Base-by-base conservation (phyloP, 2,888 invertebrate genomes). In the Bibio marci region DNA sequence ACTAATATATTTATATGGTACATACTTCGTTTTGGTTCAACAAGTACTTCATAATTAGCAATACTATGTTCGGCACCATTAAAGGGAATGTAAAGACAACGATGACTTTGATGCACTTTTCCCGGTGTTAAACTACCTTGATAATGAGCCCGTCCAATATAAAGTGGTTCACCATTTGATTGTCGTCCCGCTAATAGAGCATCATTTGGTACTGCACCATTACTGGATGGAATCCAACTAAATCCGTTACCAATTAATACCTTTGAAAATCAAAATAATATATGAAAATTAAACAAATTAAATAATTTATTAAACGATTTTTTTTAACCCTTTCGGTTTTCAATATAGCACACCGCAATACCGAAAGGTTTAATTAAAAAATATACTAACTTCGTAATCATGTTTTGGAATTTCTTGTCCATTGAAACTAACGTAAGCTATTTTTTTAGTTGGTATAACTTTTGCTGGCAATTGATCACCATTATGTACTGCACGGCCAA, bases 321-420 rank as follows among this genome's bases (percentile, higher is more conserved):
- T n/a, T n/a, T n/a, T n/a, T n/a, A n/a, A n/a, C n/a, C n/a, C n/a
- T n/a, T n/a, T n/a, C n/a, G n/a, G n/a, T n/a, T n/a, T n/a, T n/a
- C n/a, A n/a, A n/a, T n/a, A n/a, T n/a, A n/a, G n/a, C n/a, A n/a
- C n/a, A n/a, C n/a, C n/a, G n/a, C n/a, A n/a, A n/a, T n/a, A n/a
- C n/a, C n/a, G n/a, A n/a, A n/a, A n/a, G n/a, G n/a, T n/a, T n/a
- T n/a, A n/a, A n/a, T n/a, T n/a, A n/a, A n/a, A n/a, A n/a, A n/a
- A n/a, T n/a, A n/a, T n/a, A n/a, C n/a, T n/a, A n/a, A 76, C 69
- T 69, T 78, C 77, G 55, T 71, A 80, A 44, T 69, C 67, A 38
- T 71, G 65, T 48, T 76, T 71, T 26, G 65, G 52, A 39, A 75
- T 55, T 57, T 82, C 81, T 43, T 71, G 65, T 3, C 79, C 76